Conservation (phyloP, 2,797 vertebrate genomes). For the Picus viridis region DNA sequence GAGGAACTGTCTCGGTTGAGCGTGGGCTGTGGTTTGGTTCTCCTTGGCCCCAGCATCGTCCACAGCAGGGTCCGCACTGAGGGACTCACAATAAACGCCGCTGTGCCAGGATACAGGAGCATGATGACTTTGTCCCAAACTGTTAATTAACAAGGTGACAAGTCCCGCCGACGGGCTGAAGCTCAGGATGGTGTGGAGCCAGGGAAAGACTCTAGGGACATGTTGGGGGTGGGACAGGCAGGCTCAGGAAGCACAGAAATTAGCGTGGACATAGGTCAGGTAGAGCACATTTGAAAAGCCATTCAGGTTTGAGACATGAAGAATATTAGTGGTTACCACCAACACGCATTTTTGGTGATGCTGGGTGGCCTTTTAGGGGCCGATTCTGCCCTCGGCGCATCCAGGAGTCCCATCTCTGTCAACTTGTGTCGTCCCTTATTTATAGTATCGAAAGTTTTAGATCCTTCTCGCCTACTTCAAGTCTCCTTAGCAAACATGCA, state of each 20-base stretch:
- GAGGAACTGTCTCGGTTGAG: rapidly evolving
- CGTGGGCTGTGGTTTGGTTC: not conserved
- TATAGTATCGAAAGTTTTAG: constrained; percentile 22
- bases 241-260: not conserved
- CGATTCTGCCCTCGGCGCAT: not conserved
- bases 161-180: not conserved
- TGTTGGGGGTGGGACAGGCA: not conserved
- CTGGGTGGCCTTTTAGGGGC: not conserved
- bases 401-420: not conserved
- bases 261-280: not conserved
- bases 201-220: not conserved
- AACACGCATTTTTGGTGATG: not conserved
- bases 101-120: not conserved
- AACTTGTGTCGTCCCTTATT: not conserved
- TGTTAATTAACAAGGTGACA: not conserved
- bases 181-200: not conserved
- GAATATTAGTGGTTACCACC: not conserved
- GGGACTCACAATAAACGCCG: too few relatives aligned
- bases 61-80: rapidly evolving
- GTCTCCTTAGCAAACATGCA: constrained; percentile 44
- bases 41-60: not conserved
- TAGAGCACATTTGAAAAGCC: not conserved
- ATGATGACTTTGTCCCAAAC: not conserved
- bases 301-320: not conserved
- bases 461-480: not conserved